Evolutionary conservation across 2,113 vertebrate species (phyloP), one percentile per base, ranked within the genome.

Genomic region (Barbus barbus): DNA sequence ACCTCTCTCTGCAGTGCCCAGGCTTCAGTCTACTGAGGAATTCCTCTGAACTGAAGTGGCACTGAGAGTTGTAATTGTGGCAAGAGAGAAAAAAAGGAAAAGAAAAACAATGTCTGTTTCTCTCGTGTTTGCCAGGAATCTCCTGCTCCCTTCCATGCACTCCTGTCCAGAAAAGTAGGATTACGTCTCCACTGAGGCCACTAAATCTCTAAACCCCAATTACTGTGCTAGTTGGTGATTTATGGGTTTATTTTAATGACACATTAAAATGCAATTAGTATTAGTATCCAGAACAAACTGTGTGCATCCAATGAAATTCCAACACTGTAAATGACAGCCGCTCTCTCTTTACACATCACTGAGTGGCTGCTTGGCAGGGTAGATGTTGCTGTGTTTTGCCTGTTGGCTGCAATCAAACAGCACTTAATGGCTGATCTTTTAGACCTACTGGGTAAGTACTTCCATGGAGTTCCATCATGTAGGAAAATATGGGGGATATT

Each of bases 211-310:
- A 89, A 93, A 92, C 87, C 86, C 90, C 88, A 92, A 91, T 93
- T 92, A 93, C 84, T 86, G 83, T 75, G 86, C 88, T 89, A 88
- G 89, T 87, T 84, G 85, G 90, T 94, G 93, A 93, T 94, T 93
- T 94, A 93, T 93, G 89, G 88, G 86, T 93, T 93, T 92, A 90
- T 91, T 93, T 91, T 93, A 93, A 94, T 92, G 91, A 93, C 88
- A 90, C 93, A 94, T 95, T 94, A 94, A 94, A 94, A 94, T 92
- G 90, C 91, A 92, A 94, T 94, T 94, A 93, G 92, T 92, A 92
- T 94, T 90, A 89, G 86, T 92, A 91, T 93, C 90, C 89, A 90
- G 90, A 93, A 93, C 89, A 94, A 92, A 93, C 90, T 89, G 88
- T 90, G 89, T 90, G 90, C 88, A 90, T 92, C 89, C 90, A 90